Conservation (phyloP, 2,888 invertebrate genomes). For the Ochlodes sylvanus region DNA sequence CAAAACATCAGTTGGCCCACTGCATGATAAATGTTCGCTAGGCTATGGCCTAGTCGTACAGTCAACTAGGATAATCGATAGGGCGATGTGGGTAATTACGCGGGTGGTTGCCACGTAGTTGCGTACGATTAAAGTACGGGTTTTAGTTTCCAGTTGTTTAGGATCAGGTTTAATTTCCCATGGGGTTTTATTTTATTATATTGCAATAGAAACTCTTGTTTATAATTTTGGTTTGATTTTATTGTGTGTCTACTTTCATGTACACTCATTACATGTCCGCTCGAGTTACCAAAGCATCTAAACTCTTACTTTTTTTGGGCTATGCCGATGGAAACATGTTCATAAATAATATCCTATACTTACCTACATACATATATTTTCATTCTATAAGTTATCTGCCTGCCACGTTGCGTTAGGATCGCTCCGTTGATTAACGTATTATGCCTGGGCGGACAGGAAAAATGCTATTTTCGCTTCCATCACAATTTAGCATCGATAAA, state of each 20-base stretch:
- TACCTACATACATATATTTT: no score
- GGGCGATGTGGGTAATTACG: constrained; percentile 8
- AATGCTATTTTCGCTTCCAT: constrained; percentile 2
- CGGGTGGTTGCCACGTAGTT: constrained; percentile 7
- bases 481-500: neutral
- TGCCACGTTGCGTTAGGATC: constrained; percentile 1
- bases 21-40: neutral
- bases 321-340: no score
- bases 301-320: no score
- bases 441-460: constrained; percentile 3
- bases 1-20: neutral
- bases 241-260: no score
- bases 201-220: neutral
- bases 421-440: constrained; percentile 4
- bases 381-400: neutral
- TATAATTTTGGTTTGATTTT: neutral
- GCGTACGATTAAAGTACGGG: constrained; percentile 7
- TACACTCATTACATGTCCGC: no score
- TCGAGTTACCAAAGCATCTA: no score
- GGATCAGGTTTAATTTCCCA: neutral
- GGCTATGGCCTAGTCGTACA: constrained; percentile 1
- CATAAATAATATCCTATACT: neutral
- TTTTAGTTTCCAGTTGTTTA: neutral
- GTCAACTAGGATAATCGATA: constrained; percentile 24
- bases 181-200: neutral